Percentiles rank a stretch among this genome's conserved stretches.
Evolutionary conservation across 1,140 invertebrate genomes (phyloP).

Genomic region (Oreohelix idahoensis): DNA sequence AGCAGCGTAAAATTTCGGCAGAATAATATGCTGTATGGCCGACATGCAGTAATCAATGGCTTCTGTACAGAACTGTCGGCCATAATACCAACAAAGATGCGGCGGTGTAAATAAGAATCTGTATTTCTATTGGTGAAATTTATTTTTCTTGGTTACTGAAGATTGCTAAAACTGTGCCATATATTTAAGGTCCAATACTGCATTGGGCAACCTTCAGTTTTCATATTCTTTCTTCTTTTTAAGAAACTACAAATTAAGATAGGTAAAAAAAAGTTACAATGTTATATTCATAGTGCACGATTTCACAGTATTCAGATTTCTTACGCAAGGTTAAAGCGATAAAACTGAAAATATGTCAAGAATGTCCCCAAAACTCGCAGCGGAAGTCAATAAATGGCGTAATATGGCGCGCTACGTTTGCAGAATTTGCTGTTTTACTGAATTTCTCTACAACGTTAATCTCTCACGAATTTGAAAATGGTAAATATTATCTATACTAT

Average conservation of each 20-base stretch:
- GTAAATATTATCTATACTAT: not conserved
- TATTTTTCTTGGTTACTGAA: not conserved
- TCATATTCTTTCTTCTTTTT: no score
- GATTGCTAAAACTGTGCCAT: not conserved
- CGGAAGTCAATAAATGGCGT: not conserved
- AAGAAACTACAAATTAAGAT: no score
- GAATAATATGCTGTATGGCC: not conserved
- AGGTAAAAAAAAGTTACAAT: no score
- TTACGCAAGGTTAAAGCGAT: no score
- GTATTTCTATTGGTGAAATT: not conserved
- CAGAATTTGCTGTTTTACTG: not conserved
- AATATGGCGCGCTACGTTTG: constrained; percentile 1
- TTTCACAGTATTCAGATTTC: no score
- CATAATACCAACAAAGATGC: not conserved
- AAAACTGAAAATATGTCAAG: no score
- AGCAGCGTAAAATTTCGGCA: no score
- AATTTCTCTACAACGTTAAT: not conserved
- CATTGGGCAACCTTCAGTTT: not conserved
- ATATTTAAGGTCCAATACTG: not conserved
- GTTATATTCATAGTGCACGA: no score
- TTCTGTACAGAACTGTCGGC: not conserved
- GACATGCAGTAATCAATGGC: not conserved
- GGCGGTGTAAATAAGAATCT: not conserved
- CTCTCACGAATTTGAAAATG: not conserved
- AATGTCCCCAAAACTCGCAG: no score